These are phyloP conservation scores for Paralichthys olivaceus DNA, from an alignment of 2,113 vertebrate genomes.

Conservation along the genomic window DNA sequence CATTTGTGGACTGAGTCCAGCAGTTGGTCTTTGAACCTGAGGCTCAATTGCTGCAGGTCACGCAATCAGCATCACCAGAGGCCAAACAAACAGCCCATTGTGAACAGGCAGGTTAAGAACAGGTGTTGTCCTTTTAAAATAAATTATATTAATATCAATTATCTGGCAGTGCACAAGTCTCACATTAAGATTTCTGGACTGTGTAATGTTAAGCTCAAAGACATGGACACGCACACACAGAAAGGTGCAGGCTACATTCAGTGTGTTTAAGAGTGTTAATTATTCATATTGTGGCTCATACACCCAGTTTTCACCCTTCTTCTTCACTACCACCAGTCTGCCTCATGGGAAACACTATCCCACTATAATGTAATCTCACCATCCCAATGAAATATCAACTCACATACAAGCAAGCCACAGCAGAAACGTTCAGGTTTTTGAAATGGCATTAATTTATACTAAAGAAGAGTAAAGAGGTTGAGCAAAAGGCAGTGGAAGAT, in stretches of 20 bases:
- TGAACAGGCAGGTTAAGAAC: neutral
- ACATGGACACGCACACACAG: neutral
- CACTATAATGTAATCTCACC: constrained; percentile 4
- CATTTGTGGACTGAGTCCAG: no score
- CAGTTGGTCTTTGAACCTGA: no score
- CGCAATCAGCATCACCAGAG: no score
- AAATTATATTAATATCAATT: no score
- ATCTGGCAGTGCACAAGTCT: no score
- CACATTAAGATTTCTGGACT: neutral
- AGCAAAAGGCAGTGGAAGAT: constrained; percentile 27
- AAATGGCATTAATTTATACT: neutral
- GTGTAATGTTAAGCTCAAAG: neutral
- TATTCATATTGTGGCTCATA: constrained; percentile 45
- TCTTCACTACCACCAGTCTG: constrained; percentile 8
- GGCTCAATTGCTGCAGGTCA: no score
- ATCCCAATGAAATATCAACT: constrained; percentile 7
- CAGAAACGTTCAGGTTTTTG: constrained; percentile 4
- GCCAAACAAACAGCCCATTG: no score
- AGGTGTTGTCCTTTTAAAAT: neutral
- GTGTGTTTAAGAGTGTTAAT: constrained; percentile 41
- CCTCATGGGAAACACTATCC: constrained; percentile 39
- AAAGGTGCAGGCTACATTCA: neutral
- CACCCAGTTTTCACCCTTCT: constrained; percentile 17
- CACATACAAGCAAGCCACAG: neutral
- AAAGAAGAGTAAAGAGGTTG: constrained; percentile 8